Conservation (phyloP, 2,797 vertebrate genomes). For the Sorex maritimensis region DNA sequence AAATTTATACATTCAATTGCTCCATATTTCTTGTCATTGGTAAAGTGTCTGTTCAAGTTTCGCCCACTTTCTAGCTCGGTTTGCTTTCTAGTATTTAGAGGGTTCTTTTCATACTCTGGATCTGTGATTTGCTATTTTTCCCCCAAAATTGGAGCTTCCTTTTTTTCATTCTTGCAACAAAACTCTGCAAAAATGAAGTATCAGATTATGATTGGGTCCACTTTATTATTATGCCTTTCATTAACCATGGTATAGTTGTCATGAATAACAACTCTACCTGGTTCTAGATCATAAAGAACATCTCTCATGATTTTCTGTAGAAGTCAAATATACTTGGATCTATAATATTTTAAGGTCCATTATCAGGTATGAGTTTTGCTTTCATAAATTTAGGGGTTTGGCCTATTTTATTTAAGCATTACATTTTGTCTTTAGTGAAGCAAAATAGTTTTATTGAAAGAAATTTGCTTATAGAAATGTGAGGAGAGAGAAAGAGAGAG, state of each 20-base stretch:
- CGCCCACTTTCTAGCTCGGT: not conserved
- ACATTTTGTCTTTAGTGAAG: not conserved
- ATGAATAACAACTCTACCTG: not conserved
- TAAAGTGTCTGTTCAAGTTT: not conserved
- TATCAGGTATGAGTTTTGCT: conserved; percentile 4
- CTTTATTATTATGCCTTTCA: not conserved
- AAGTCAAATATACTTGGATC: conserved; percentile 10
- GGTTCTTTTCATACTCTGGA: not conserved
- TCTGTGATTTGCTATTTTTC: not conserved
- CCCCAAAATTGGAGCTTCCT: not conserved
- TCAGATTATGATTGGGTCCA: not conserved
- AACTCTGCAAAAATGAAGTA: not conserved
- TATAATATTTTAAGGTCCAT: not conserved
- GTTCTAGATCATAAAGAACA: not conserved
- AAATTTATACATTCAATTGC: not conserved
- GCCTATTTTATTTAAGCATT: not conserved
- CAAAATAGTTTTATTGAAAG: too few relatives aligned
- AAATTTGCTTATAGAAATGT: too few relatives aligned
- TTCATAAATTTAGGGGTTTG: not conserved
- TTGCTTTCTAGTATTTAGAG: not conserved
- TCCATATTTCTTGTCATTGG: not conserved
- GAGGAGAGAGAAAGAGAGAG: not conserved
- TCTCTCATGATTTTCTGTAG: not conserved
- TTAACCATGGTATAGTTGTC: not conserved
- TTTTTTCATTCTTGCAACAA: not conserved